Conservation (phyloP, 2,888 invertebrate species). For the Platycheirus rosarum region DNA sequence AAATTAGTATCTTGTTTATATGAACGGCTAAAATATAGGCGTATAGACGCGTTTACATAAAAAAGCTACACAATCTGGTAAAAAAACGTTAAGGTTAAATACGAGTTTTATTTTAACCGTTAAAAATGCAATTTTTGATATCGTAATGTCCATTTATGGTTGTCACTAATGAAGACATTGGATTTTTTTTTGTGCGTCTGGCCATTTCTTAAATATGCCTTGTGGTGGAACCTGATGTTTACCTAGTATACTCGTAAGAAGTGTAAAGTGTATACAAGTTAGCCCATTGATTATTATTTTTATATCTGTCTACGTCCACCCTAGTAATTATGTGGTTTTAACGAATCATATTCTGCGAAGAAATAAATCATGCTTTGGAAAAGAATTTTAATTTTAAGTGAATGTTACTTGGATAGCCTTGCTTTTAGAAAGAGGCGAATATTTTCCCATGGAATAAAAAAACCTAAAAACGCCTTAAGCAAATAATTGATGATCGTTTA, state of each 20-base stretch:
- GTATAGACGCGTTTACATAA: conserved; percentile 29
- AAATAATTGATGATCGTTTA: no score
- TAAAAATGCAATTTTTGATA: conserved; percentile 44
- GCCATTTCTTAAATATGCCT: conserved; percentile 14
- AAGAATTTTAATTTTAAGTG: conserved; percentile 12
- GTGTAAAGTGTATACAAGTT: neutral
- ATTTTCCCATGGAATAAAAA: no score
- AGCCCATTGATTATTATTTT: conserved; percentile 9
- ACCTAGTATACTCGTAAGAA: neutral
- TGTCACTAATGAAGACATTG: conserved; percentile 69
- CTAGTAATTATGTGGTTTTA: conserved; percentile 9
- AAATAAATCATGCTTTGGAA: neutral
- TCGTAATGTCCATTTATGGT: conserved; percentile 59
- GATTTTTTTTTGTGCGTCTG: conserved; percentile 38
- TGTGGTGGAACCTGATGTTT: neutral
- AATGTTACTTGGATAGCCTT: neutral
- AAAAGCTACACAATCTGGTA: conserved; percentile 1
- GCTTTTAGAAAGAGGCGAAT: neutral
- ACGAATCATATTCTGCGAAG: conserved; percentile 5
- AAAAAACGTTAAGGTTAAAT: conserved; percentile 48
- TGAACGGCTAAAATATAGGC: conserved; percentile 38
- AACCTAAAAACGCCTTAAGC: no score
- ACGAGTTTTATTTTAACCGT: conserved; percentile 16
- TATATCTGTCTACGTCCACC: conserved; percentile 2
- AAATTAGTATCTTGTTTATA: conserved; percentile 54